These are phyloP conservation scores for Oreotrochilus melanogaster DNA, from an alignment of 2,113 vertebrate species.

Conservation along the genomic window DNA sequence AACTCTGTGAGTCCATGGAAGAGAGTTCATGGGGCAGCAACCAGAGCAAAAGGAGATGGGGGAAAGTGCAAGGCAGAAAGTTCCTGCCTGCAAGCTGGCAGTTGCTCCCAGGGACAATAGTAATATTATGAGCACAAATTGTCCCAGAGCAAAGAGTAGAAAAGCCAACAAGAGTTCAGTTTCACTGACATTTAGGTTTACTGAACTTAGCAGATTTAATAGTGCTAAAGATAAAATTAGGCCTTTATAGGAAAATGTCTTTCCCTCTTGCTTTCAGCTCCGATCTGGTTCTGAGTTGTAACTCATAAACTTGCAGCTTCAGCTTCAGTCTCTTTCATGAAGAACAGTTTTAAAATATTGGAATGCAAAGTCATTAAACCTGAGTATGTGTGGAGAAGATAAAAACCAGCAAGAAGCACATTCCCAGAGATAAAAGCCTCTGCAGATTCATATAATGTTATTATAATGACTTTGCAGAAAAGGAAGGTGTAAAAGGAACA, in stretches of 20 bases:
- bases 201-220: not conserved
- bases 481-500: not conserved
- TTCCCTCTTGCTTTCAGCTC: not conserved
- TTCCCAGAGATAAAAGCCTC: not conserved
- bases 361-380: not conserved
- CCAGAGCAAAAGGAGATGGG: not conserved
- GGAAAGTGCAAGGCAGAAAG: not conserved
- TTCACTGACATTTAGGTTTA: not conserved
- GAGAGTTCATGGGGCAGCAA: not conserved
- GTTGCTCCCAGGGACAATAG: not conserved
- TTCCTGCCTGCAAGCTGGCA: not conserved
- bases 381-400: not conserved
- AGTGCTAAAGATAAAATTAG: not conserved
- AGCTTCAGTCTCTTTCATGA: not conserved
- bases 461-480: not conserved
- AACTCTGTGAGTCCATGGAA: not conserved
- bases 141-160: not conserved
- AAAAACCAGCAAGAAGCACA: not conserved
- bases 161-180: not conserved
- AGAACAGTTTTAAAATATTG: not conserved
- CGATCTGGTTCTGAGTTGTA: not conserved
- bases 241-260: not conserved
- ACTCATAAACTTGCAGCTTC: not conserved
- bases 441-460: not conserved
- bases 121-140: not conserved